Conservation (phyloP, 2,888 invertebrate genomes). For the Drosophila lutescens region DNA sequence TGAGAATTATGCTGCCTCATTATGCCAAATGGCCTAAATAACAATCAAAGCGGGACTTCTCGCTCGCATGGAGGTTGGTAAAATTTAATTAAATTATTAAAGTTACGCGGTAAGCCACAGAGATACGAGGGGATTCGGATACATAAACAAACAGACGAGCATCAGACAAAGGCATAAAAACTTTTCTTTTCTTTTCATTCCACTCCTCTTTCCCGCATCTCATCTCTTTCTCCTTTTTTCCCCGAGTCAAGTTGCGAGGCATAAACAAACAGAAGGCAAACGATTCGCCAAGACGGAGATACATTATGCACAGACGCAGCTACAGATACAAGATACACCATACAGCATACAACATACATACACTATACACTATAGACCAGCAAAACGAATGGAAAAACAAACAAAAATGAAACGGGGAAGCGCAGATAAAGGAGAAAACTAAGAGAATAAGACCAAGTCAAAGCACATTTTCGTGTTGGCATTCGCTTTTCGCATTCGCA, state of each 20-base stretch:
- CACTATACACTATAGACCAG: neutral
- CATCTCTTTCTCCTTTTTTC: neutral
- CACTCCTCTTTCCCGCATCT: constrained; percentile 7
- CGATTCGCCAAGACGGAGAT: constrained; percentile 58
- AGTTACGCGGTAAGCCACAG: constrained; percentile 70
- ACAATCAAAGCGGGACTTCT: constrained; percentile 61
- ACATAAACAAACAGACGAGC: constrained; percentile 39
- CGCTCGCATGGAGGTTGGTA: constrained; percentile 25
- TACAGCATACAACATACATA: neutral
- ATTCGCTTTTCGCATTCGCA: constrained; percentile 50
- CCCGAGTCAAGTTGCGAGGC: constrained; percentile 36
- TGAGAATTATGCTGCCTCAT: constrained; percentile 72
- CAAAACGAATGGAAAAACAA: constrained; percentile 28
- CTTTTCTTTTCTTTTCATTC: constrained; percentile 44
- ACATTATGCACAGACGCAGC: constrained; percentile 73
- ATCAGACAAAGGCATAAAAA: constrained; percentile 62
- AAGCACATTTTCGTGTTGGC: constrained; percentile 54
- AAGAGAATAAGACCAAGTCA: constrained; percentile 33
- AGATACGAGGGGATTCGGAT: constrained; percentile 5
- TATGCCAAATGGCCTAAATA: constrained; percentile 69
- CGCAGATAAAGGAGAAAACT: constrained; percentile 22
- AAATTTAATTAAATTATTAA: constrained; percentile 75
- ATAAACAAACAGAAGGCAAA: constrained; percentile 41
- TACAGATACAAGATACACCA: constrained; percentile 52
- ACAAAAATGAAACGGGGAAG: constrained; percentile 32